Evolutionary conservation across 2,888 invertebrate species (phyloP), one percentile per base, ranked within the genome.

Genomic region (Heteropelma amictum): DNA sequence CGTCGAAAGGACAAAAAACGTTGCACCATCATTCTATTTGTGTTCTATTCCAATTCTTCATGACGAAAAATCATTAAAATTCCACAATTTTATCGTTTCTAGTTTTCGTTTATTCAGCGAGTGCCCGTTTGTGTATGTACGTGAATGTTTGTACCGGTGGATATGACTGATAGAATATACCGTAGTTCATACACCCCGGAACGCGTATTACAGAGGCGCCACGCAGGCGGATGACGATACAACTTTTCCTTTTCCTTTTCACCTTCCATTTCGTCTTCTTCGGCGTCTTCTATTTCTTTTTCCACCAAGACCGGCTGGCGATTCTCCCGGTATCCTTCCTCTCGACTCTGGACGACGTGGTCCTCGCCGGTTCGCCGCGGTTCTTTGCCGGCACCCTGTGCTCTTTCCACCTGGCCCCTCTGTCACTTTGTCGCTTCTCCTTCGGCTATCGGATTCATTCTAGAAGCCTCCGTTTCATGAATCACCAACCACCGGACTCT

Each of bases 391-490:
- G 47, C 33, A 47, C 33, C 17, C 60, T 49, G 72, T 19, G n/a
- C 6, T 23, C 35, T n/a, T n/a, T 42, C 21, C 21, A n/a, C n/a
- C n/a, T n/a, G n/a, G n/a, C n/a, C n/a, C n/a, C n/a, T n/a, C n/a
- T n/a, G n/a, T n/a, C n/a, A n/a, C n/a, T n/a, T n/a, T 19, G 60
- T 33, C 42, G 26, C 51, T 35, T 10, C 40, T 6, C 19, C 8
- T 40, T 6, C 19, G 21, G n/a, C 72, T 19, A 51, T 67, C 69
- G 63, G 72, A 73, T 78, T 75, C 80, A 72, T 74, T 73, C 75
- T 75, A 76, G 76, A 76, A 78, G 69, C 49, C 67, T 75, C 75
- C 56, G 61, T 75, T 70, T 67, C 47, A 70, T 75, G 75, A 75
- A 75, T 75, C 75, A 75, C 38, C 54, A 23, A 19, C 35, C 14